Conservation (phyloP, 1,140 invertebrate species). For the Drosophila serrata region DNA sequence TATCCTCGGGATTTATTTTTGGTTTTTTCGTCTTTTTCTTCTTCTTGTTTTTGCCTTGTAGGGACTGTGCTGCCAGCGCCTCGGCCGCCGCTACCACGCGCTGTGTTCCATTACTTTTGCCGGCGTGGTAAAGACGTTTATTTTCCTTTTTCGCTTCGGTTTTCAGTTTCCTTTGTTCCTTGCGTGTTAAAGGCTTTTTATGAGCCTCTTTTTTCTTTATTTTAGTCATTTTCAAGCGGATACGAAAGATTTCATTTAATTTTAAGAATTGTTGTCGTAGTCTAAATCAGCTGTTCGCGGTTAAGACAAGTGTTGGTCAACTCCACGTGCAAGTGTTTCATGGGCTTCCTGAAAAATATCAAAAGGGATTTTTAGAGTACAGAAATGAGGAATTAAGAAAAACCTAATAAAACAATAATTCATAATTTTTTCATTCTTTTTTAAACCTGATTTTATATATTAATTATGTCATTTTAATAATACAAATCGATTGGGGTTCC, state of each 20-base stretch:
- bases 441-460: neutral
- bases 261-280: conserved; percentile 27
- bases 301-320: conserved; percentile 15
- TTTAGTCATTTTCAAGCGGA: conserved; percentile 62
- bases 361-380: neutral
- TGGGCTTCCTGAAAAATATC: neutral
- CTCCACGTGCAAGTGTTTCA: conserved; percentile 19
- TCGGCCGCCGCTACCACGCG: conserved; percentile 59
- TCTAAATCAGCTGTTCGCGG: conserved; percentile 41
- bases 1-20: conserved; percentile 59
- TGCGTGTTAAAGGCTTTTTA: conserved; percentile 85
- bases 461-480: neutral
- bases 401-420: neutral
- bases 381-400: accelerated
- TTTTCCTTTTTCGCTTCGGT: conserved; percentile 87
- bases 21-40: conserved; percentile 44
- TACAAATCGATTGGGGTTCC: neutral
- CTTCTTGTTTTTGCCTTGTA: conserved; percentile 26
- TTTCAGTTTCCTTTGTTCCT: conserved; percentile 88
- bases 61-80: conserved; percentile 24
- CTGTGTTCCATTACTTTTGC: conserved; percentile 69
- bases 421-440: too few relatives aligned
- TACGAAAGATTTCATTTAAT: neutral
- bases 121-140: conserved; percentile 75
- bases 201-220: conserved; percentile 41